Base-by-base conservation (phyloP, 1,140 invertebrate species). In the Megathymus violae region DNA sequence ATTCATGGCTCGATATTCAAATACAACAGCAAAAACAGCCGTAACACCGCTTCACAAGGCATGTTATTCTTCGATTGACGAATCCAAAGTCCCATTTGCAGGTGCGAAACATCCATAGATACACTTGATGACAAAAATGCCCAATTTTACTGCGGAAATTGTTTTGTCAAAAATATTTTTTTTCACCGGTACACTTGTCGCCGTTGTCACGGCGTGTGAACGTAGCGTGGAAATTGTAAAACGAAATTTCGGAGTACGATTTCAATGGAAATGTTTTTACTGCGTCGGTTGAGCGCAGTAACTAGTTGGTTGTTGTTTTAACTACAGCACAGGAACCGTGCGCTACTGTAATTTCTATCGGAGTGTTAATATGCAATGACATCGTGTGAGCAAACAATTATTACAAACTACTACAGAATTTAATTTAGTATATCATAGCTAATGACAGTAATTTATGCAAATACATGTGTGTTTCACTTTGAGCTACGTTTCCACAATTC, bases 141-240 rank as follows among this genome's bases (percentile, higher is more conserved):
- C 54, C 54, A 58, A 58, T 58, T 58, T 58, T 46, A 46, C 54
- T 14, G 54, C 54, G 54, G n/a, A 15, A 58, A 58, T 58, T 58
- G 54, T 58, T 58, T 58, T 58, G 54, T 58, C 54, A 46, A 58
- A 58, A 58, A 58, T 58, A 58, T 58, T 58, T 58, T 58, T 58
- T 58, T 40, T 22, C 54, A 16, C 25, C 54, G 14, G 41, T 58
- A 58, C 54, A 58, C 54, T 58, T 58, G 54, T 36, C 54, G 54
- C 38, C 54, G 43, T 58, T 58, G 54, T 58, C 54, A 56, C 40
- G 43, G 13, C 43, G 41, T 58, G 54, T 46, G 41, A 58, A 22
- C 27, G 41, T 34, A 22, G 27, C 54, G 43, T 46, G 54, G 54
- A 58, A 58, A 58, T 46, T 58, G 54, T 46, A 36, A 41, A 58